Conservation (phyloP, 2,888 invertebrate species). For the Aplocera efformata region DNA sequence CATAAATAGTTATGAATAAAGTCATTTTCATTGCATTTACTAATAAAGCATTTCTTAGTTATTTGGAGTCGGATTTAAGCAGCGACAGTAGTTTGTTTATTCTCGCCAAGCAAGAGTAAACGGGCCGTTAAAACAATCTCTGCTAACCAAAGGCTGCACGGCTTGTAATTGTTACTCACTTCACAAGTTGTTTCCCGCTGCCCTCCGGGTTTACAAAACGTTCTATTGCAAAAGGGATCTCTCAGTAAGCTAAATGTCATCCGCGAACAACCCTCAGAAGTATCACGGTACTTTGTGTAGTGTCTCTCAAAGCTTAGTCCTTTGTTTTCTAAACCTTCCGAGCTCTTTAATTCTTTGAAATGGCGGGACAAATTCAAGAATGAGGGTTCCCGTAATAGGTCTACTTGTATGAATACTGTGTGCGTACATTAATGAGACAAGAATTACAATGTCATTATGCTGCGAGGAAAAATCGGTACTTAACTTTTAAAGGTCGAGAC, state of each 20-base stretch:
- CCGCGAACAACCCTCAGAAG: conserved; percentile 55
- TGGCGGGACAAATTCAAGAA: conserved; percentile 54
- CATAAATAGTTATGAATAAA: no score
- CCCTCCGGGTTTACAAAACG: conserved; percentile 11
- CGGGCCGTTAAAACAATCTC: no score
- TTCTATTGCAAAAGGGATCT: conserved; percentile 40
- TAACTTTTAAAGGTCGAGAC: no score
- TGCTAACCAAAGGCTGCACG: no score
- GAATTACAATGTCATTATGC: no score
- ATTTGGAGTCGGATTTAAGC: no score
- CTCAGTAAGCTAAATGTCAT: conserved; percentile 62
- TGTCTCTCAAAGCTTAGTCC: conserved; percentile 61
- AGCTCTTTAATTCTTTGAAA: conserved; percentile 69
- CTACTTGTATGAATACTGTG: conserved; percentile 10
- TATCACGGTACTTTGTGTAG: conserved; percentile 64
- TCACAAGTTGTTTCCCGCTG: background rate
- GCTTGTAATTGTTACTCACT: no score
- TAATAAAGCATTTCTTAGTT: no score
- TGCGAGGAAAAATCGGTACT: no score
- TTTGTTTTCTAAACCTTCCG: conserved; percentile 64
- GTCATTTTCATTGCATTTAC: no score
- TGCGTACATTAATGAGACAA: background rate
- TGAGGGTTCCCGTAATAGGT: conserved; percentile 7
- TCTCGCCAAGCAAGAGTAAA: no score
- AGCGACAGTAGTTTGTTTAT: no score